Evolutionary conservation across 1,140 invertebrate genomes (phyloP).

Genomic region (Helicoverpa armigera): DNA sequence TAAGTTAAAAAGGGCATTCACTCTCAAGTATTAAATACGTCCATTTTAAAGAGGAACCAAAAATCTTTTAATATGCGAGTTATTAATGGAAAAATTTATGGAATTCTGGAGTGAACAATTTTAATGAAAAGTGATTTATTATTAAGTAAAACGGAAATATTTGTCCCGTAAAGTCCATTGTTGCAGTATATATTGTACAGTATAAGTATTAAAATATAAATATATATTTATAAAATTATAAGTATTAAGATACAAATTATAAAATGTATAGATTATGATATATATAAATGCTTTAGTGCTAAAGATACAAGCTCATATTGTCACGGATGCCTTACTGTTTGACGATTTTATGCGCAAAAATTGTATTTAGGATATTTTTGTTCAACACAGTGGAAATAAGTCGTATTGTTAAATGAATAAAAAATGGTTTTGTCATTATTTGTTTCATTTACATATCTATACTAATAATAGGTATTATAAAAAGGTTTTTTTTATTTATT

Average conservation of each 20-base stretch:
- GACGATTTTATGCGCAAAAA: conserved; percentile 37
- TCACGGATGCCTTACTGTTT: conserved; percentile 45
- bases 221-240: not conserved
- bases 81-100: no score
- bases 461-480: not conserved
- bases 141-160: conserved; percentile 10
- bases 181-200: conserved; percentile 37
- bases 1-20: no score
- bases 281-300: conserved; percentile 37
- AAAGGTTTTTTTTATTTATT: no score
- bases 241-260: not conserved
- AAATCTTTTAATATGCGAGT: no score
- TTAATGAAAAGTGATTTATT: not conserved
- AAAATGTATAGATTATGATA: not conserved
- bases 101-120: no score
- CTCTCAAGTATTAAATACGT: no score
- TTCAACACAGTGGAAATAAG: conserved; percentile 28
- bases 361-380: conserved; percentile 40
- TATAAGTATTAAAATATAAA: conserved; percentile 3
- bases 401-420: conserved; percentile 31
- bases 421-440: conserved; percentile 36
- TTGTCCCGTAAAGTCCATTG: conserved; percentile 13
- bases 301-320: conserved; percentile 27
- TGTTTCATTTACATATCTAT: not conserved
- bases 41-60: no score